Conservation (phyloP, 2,888 invertebrate species). For the Heliconius ethilla region DNA sequence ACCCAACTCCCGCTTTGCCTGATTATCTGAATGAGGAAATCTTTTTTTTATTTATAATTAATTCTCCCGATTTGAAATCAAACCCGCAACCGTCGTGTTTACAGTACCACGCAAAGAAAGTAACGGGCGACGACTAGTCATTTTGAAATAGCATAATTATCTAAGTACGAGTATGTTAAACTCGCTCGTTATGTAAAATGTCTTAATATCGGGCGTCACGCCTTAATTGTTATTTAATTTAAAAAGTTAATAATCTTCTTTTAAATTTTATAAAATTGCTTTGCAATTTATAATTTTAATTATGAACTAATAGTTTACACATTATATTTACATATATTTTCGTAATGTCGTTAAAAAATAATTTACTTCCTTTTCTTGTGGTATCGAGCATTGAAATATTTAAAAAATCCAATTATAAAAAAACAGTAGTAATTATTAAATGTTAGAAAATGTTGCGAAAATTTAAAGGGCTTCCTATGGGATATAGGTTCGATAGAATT, state of each 20-base stretch:
- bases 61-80: too few relatives aligned
- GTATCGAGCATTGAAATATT: background rate
- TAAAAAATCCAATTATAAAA: background rate
- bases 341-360: background rate
- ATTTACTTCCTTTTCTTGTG: background rate
- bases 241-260: background rate
- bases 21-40: too few relatives aligned
- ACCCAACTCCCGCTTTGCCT: background rate
- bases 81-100: too few relatives aligned
- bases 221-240: conserved; percentile 7
- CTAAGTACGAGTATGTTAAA: background rate
- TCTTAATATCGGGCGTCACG: background rate
- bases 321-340: background rate
- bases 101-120: too few relatives aligned
- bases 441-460: background rate
- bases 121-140: too few relatives aligned
- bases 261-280: conserved; percentile 2
- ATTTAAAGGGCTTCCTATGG: background rate
- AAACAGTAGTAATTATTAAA: background rate
- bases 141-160: background rate
- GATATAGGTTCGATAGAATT: background rate
- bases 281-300: background rate
- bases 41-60: too few relatives aligned
- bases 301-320: background rate
- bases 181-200: background rate